Conservation (phyloP, 92 coral and sea anemone genomes). For the Porites rus region DNA sequence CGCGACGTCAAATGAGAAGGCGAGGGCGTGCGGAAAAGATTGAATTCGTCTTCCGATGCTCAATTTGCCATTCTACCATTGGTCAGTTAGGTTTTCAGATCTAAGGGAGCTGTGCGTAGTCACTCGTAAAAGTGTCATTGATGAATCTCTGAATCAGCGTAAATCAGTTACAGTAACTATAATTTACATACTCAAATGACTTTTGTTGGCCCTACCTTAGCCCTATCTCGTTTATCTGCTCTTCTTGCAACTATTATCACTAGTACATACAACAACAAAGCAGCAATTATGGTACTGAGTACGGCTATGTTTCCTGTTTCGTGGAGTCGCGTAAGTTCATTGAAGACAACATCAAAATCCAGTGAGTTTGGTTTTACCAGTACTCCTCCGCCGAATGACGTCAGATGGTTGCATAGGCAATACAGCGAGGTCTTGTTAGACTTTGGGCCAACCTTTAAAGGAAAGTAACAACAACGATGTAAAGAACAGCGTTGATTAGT, state of each 20-base stretch:
- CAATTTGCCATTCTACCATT: too few relatives aligned
- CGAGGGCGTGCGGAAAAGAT: too few relatives aligned
- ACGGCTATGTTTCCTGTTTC: slow-evolving; percentile 85
- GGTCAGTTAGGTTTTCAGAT: too few relatives aligned
- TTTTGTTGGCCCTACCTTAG: slow-evolving; percentile 53
- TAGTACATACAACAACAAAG: slow-evolving; percentile 64
- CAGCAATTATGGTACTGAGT: slow-evolving; percentile 58
- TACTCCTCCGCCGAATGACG: slow-evolving; percentile 89
- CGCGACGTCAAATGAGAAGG: too few relatives aligned
- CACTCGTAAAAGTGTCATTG: too few relatives aligned
- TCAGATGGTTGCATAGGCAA: slow-evolving; percentile 86
- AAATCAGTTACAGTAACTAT: too few relatives aligned
- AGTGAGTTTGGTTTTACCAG: slow-evolving; percentile 82
- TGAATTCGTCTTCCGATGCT: too few relatives aligned
- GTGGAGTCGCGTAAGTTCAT: slow-evolving; percentile 65
- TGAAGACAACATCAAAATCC: slow-evolving; percentile 78
- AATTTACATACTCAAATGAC: neutral
- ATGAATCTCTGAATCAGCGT: too few relatives aligned
- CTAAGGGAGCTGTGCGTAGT: too few relatives aligned
- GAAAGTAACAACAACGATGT: neutral
- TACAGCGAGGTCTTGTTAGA: slow-evolving; percentile 59
- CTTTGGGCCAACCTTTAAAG: slow-evolving; percentile 69
- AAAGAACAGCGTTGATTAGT: neutral
- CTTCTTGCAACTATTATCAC: slow-evolving; percentile 76
- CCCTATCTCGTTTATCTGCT: slow-evolving; percentile 70